phyloP scores from a whole-genome alignment of 2,113 vertebrate species.

The Actenoides hombroni region DNA sequence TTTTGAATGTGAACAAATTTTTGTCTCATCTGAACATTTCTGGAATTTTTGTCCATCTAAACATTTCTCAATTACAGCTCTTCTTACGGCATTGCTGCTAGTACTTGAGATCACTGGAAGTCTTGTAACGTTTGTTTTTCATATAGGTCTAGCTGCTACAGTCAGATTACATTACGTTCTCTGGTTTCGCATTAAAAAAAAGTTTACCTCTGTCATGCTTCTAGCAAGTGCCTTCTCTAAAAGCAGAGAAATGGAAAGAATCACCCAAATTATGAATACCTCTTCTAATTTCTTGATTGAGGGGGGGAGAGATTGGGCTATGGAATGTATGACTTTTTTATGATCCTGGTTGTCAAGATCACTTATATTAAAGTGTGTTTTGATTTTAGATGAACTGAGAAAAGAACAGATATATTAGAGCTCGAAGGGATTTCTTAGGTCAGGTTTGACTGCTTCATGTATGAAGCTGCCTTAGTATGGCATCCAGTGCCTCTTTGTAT shows the following conservation, averaged over 20 bases:
- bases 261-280: not conserved
- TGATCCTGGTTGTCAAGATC: not conserved
- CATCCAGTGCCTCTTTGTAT: rapidly evolving
- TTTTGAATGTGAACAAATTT: not conserved
- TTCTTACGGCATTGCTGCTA: not conserved
- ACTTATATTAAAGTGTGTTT: not conserved
- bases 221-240: constrained; percentile 23
- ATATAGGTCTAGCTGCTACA: not conserved
- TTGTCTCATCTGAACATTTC: not conserved
- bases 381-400: not conserved
- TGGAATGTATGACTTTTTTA: not conserved
- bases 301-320: not conserved
- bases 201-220: constrained; percentile 31
- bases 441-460: not conserved
- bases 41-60: not conserved
- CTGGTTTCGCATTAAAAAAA: constrained; percentile 16
- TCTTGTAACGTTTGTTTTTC: constrained; percentile 46
- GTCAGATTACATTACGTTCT: constrained; percentile 43
- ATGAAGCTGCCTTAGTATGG: not conserved
- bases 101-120: constrained; percentile 19
- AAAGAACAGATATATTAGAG: not conserved
- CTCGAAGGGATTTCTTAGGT: not conserved
- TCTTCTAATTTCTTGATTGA: not conserved
- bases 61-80: not conserved
- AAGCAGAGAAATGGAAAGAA: constrained; percentile 24